Evolutionary conservation across 2,113 vertebrate genomes (phyloP).

Genomic region (Argyrosomus japonicus): DNA sequence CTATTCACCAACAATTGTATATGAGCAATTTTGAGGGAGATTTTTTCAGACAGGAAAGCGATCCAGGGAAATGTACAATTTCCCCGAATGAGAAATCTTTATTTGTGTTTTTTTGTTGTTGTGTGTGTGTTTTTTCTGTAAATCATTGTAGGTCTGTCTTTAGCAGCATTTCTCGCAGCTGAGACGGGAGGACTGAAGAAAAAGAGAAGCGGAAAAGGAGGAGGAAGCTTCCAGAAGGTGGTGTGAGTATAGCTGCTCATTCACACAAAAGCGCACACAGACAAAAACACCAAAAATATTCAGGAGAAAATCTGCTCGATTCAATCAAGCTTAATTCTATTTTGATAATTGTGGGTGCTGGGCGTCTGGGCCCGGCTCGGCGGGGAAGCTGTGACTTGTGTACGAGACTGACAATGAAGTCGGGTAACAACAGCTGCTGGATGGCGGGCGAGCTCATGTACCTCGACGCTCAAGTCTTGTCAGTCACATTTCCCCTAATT

Average conservation of each 20-base stretch:
- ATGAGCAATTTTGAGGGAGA: conserved; percentile 44
- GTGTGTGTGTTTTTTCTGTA: conserved; percentile 5
- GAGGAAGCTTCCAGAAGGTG: conserved; percentile 45
- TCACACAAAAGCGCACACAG: conserved; percentile 49
- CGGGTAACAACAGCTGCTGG: conserved; percentile 92
- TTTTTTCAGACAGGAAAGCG: conserved; percentile 51
- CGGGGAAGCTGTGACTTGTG: conserved; percentile 94
- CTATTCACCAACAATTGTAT: conserved; percentile 79
- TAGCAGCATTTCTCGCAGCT: conserved; percentile 47
- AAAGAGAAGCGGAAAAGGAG: conserved; percentile 26
- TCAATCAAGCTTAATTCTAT: conserved; percentile 85
- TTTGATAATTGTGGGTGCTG: conserved; percentile 84
- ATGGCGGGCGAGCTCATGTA: conserved; percentile 91
- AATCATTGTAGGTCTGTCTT: conserved; percentile 47
- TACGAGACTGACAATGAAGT: conserved; percentile 94
- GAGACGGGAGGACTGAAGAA: conserved; percentile 23
- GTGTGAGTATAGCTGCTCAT: conserved; percentile 48
- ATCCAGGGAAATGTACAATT: conserved; percentile 42
- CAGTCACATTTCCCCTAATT: conserved; percentile 99
- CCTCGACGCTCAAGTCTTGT: conserved; percentile 94
- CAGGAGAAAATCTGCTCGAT: conserved; percentile 72
- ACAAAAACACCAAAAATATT: conserved; percentile 61
- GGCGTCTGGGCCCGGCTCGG: conserved; percentile 70
- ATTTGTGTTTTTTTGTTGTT: not conserved
- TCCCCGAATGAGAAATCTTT: conserved; percentile 33